Evolutionary conservation across 2,113 vertebrate species (phyloP), one percentile per base, ranked within the genome.

Genomic region (Physeter macrocephalus): DNA sequence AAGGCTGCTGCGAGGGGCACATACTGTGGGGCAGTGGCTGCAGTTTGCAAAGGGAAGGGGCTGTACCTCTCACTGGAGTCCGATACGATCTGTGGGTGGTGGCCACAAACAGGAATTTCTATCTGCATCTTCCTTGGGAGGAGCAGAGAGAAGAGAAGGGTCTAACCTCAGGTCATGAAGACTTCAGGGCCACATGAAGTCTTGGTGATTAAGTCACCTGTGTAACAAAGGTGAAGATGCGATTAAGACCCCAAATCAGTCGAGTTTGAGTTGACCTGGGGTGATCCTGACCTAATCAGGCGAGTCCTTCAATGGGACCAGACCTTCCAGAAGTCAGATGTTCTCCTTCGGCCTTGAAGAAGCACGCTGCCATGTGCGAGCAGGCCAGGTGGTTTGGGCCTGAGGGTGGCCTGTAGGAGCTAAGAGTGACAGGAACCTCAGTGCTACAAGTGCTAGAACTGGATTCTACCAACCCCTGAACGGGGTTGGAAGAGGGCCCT

Each of bases 221-320:
- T 20, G 15, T 10, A 12, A 46, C 69, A 29, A 46, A 6, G 23
- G 20, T 2, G 49, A 43, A 77, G 41, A 62, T 41, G 13, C 34
- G 72, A 41, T 61, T 29, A 74, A 66, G 46, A 11, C 75, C n/a
- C 59, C 36, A 66, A 75, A 46, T 36, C 62, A 62, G 13, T 52
- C 39, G 39, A 41, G 25, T 5, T 29, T 69, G 41, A 52, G 27
- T 34, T 71, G 9, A 27, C 31, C 78, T 8, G 43, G 46, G 85
- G 78, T 90, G 36, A 31, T n/a, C 36, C 27, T 88, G 66, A 57
- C 23, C 57, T 72, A 36, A 82, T 74, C 36, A 82, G 83, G 20
- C 13, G 84, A 82, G 13, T 15, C 13, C 66, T 54, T 31, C 17
- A 66, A 14, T 3, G 20, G 14, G 20, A 31, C 5, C 0, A 0